A percentile compares a stretch with the other conserved stretches of the same genome.
Conservation (phyloP, 1,140 invertebrate species). For the Brachionus koreanus region DNA sequence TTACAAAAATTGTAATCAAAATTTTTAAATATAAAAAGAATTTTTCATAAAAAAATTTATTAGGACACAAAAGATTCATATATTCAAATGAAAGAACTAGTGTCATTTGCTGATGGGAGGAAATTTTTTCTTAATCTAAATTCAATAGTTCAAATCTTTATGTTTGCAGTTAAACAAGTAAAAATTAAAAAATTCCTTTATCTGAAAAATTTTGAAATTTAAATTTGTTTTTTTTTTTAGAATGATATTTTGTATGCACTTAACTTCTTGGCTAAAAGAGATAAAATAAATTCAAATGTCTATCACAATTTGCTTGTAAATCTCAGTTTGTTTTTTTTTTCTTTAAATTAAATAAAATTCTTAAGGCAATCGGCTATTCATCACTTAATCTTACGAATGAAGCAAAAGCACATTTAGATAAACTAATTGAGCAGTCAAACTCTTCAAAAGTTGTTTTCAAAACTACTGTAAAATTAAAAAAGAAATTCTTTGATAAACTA, state of each 20-base stretch:
- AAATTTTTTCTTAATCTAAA: not conserved
- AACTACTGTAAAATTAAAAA: not conserved
- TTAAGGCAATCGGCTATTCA: not conserved
- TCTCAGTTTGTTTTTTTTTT: too few species aligned
- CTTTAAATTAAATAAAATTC: too few species aligned
- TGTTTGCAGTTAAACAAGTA: not conserved
- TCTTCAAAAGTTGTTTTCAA: not conserved
- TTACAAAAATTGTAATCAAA: not conserved
- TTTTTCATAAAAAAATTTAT: not conserved
- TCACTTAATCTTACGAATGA: not conserved
- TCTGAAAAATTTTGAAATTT: not conserved
- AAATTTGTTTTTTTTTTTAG: not conserved
- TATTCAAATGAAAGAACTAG: not conserved
- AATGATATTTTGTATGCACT: not conserved
- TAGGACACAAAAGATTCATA: not conserved
- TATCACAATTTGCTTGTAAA: not conserved
- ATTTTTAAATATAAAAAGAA: not conserved
- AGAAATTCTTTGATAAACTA: not conserved
- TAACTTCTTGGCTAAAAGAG: not conserved
- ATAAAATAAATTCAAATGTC: not conserved
- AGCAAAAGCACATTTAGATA: not conserved
- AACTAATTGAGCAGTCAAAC: not conserved
- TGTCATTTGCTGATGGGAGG: not conserved
- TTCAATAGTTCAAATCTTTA: not conserved
- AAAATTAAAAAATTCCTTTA: not conserved